Percentiles rank a stretch among this genome's conserved stretches.
Evolutionary conservation across 2,113 vertebrate species (phyloP).

Genomic region (Hucho hucho): DNA sequence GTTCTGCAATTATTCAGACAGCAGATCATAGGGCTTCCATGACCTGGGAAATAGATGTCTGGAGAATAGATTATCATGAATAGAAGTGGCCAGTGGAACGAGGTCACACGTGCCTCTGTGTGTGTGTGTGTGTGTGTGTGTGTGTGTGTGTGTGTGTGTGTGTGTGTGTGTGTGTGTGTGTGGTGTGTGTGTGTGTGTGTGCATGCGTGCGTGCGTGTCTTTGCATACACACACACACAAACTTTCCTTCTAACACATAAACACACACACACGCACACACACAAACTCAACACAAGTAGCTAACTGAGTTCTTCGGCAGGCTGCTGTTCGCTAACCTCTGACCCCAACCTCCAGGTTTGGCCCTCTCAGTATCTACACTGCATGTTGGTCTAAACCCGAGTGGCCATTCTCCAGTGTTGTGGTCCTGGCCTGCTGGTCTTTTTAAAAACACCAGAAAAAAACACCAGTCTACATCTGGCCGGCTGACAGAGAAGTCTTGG

Average conservation of each 20-base stretch:
- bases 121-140: not conserved
- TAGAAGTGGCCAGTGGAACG: not conserved
- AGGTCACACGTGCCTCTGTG: not conserved
- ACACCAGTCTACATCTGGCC: not conserved
- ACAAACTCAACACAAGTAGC: no score
- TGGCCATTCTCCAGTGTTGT: not conserved
- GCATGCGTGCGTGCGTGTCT: not conserved
- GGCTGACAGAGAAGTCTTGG: constrained; percentile 10
- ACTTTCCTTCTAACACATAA: no score
- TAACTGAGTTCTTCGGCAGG: no score
- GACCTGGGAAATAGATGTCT: not conserved
- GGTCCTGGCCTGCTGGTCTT: not conserved
- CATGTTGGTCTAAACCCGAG: no score
- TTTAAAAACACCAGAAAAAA: not conserved
- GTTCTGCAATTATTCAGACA: not conserved
- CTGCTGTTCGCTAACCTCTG: not conserved
- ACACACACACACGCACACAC: no score
- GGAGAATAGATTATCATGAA: not conserved
- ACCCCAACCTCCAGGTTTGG: not conserved
- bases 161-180: not conserved
- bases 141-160: constrained; percentile 1
- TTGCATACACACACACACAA: no score
- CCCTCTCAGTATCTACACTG: not conserved
- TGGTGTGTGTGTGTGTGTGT: no score
- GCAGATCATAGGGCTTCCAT: not conserved